Conservation (phyloP, 2,797 vertebrate species). For the Gadopsis bispinosus region DNA sequence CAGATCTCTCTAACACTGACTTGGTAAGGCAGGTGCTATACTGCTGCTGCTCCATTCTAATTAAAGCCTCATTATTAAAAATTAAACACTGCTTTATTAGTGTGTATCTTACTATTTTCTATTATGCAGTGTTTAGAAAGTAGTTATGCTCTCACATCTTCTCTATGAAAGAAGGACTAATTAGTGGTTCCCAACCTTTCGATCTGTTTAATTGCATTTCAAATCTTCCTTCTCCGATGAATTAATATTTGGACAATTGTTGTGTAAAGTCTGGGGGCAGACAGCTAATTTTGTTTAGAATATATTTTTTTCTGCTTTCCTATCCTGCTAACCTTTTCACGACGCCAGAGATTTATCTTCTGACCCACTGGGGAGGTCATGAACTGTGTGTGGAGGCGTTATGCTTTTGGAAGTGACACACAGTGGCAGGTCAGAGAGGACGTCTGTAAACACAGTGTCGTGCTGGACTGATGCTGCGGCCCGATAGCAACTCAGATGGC, state of each 20-base stretch:
- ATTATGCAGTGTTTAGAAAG: slow-evolving; percentile 32
- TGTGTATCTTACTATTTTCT: slow-evolving; percentile 24
- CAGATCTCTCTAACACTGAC: slow-evolving; percentile 27
- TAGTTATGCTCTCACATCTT: slow-evolving; percentile 12
- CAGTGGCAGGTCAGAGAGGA: slow-evolving; percentile 41
- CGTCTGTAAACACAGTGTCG: slow-evolving; percentile 36
- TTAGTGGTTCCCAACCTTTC: neutral
- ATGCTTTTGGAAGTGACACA: slow-evolving; percentile 36
- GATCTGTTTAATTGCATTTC: neutral
- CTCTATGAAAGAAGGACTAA: neutral
- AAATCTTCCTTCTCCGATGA: neutral
- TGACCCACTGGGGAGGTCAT: slow-evolving; percentile 6
- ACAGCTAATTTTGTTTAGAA: neutral
- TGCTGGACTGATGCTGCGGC: slow-evolving; percentile 38
- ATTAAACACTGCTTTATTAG: slow-evolving; percentile 6
- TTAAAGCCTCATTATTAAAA: slow-evolving; percentile 40
- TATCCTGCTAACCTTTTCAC: neutral
- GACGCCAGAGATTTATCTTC: slow-evolving; percentile 8
- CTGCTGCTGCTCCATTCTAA: slow-evolving; percentile 37
- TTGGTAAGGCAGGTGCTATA: slow-evolving; percentile 22
- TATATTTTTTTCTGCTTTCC: neutral
- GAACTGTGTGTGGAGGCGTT: slow-evolving; percentile 9
- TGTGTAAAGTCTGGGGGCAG: too few species aligned
- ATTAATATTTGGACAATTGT: slow-evolving; percentile 1
- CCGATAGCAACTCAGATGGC: slow-evolving; percentile 31